Evolutionary conservation across 2,888 invertebrate species (phyloP).

Genomic region (Ptychoptera albimana): DNA sequence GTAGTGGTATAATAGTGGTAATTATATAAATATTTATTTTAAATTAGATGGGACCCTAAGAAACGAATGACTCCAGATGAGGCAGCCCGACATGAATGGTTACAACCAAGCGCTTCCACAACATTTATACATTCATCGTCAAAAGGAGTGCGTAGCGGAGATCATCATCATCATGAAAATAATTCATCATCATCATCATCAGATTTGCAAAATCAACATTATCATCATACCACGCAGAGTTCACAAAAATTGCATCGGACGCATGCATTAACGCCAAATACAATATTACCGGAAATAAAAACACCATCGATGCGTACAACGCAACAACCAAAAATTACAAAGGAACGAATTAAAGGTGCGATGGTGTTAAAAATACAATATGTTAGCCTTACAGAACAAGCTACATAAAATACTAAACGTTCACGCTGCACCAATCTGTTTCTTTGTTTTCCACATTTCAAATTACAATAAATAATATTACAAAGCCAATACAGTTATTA

Average conservation of each 20-base stretch:
- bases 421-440: no score
- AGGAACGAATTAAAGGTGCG: slow-evolving; percentile 4
- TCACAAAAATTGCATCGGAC: slow-evolving; percentile 8
- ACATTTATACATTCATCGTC: slow-evolving; percentile 17
- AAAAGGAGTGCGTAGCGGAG: slow-evolving; percentile 15
- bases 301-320: slow-evolving; percentile 14
- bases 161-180: slow-evolving; percentile 24
- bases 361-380: background rate
- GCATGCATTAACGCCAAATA: slow-evolving; percentile 18
- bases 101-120: slow-evolving; percentile 41
- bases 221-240: slow-evolving; percentile 7
- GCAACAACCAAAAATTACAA: slow-evolving; percentile 25
- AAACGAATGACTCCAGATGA: slow-evolving; percentile 84
- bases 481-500: no score
- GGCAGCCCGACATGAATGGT: slow-evolving; percentile 77
- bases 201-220: slow-evolving; percentile 7
- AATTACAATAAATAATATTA: no score
- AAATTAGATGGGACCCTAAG: slow-evolving; percentile 74
- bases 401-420: no score
- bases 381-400: no score
- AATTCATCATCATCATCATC: slow-evolving; percentile 16
- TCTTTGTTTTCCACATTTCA: no score
- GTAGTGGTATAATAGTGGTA: background rate
- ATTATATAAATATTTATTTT: background rate
- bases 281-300: slow-evolving; percentile 28